A percentile compares a stretch with the other conserved stretches of the same genome.
phyloP scores from a whole-genome alignment of 2,888 invertebrate genomes.

The Ferrisia virgata region DNA sequence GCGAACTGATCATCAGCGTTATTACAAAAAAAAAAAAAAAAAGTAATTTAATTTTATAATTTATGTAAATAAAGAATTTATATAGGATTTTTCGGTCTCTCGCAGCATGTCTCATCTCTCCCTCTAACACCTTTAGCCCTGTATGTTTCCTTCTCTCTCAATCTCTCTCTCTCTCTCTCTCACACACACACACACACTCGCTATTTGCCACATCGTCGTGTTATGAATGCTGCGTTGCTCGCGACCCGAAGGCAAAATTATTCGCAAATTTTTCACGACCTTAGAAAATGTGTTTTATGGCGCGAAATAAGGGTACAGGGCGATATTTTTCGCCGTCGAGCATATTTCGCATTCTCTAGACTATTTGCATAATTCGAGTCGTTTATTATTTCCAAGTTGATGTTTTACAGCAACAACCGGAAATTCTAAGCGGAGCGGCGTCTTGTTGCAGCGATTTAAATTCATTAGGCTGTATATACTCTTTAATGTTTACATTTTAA shows the following conservation, averaged over 20 bases:
- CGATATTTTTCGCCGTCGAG: constrained; percentile 15
- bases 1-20: neutral
- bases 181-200: too few relatives aligned
- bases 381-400: constrained; percentile 28
- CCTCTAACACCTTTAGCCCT: neutral
- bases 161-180: neutral
- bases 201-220: too few relatives aligned
- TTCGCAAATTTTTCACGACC: neutral
- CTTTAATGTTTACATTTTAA: constrained; percentile 6
- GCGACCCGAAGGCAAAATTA: neutral
- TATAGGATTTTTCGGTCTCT: neutral
- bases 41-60: constrained; percentile 13
- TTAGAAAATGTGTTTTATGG: neutral
- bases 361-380: constrained; percentile 19
- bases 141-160: neutral
- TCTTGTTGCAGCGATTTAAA: neutral
- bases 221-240: neutral
- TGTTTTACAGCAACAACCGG: constrained; percentile 19
- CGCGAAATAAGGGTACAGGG: neutral
- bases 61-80: neutral
- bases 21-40: neutral
- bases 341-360: neutral
- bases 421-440: neutral
- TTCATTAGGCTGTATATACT: constrained; percentile 1
- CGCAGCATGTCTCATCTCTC: too few relatives aligned